Base-by-base conservation (phyloP, 2,113 vertebrate genomes). In the Passerina amoena region DNA sequence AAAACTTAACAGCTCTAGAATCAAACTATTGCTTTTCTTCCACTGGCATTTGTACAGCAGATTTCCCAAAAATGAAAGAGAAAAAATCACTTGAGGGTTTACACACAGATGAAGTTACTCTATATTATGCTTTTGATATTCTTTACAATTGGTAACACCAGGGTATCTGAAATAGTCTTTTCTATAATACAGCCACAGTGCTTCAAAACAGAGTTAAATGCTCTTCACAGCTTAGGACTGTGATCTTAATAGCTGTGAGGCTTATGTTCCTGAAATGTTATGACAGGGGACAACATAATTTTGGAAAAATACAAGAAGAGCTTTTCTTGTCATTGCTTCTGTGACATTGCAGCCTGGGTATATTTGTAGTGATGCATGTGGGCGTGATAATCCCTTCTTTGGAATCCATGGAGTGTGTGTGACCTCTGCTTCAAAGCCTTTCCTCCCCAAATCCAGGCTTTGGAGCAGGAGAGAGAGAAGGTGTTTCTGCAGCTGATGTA, bases 321-420 rank as follows among this genome's bases (percentile, higher is more conserved):
- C 48, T 91, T 87, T 93, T 90, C 79, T 80, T 95, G 79, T 88
- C 76, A 77, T 90, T 82, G 92, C 60, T 92, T 81, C 64, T 83
- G 71, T 77, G 92, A 70, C 86, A 86, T 0, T 83, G 88, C 90
- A 94, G 92, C 76, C 86, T 78, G 92, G 60, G 71, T 92, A 19
- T 92, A 93, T 95, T 93, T 97, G 90, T 61, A 72, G 92, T 42
- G 71, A 82, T 83, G 71, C 21, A 38, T 7, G 92, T 93, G 94
- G 92, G 88, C 2, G 27, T 95, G 90, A 86, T 92, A 95, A 96
- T 94, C 92, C 76, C 60, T 73, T 92, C 90, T 90, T 65, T 83
- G 92, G 86, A 80, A 88, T 54, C 83, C 47, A 61, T 4, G 27
- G 59, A 30, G 71, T 14, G 42, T 22, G 28, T 40, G 60, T 88